Evolutionary conservation across 2,888 invertebrate species (phyloP).

Genomic region (Meiosimyza platycephala): DNA sequence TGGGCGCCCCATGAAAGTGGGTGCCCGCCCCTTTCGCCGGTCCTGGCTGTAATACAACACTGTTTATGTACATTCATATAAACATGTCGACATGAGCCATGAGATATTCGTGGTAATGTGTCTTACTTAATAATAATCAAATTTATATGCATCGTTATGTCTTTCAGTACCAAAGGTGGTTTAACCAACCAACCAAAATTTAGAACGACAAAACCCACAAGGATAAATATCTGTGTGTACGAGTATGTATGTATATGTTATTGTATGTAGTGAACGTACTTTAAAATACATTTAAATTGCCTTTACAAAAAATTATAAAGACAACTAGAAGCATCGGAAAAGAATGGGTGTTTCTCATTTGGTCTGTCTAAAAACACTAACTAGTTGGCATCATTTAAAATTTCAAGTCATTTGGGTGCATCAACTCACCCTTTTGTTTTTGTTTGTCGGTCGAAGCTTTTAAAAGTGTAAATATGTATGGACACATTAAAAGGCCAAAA

Average conservation of each 20-base stretch:
- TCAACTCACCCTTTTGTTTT: not conserved
- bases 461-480: conserved; percentile 43
- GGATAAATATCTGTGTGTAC: not conserved
- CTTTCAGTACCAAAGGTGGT: conserved; percentile 48
- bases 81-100: conserved; percentile 33
- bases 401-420: conserved; percentile 2
- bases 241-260: not conserved
- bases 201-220: conserved; percentile 11
- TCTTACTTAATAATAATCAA: conserved; percentile 59
- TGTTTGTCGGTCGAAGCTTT: conserved; percentile 15
- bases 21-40: too few relatives aligned
- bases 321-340: not conserved
- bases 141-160: conserved; percentile 61
- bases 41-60: too few relatives aligned
- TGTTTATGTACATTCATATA: too few relatives aligned
- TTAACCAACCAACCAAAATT: conserved; percentile 34
- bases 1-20: not conserved
- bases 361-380: not conserved
- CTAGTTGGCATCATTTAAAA: not conserved
- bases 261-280: not conserved
- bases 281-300: conserved; percentile 26
- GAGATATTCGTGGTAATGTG: conserved; percentile 51
- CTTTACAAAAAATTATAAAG: conserved; percentile 9
- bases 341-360: not conserved
- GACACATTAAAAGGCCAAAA: conserved; percentile 63